These are phyloP conservation scores for Sminthurinus aureus DNA, from an alignment of 2,888 invertebrate genomes.

Conservation along the genomic window DNA sequence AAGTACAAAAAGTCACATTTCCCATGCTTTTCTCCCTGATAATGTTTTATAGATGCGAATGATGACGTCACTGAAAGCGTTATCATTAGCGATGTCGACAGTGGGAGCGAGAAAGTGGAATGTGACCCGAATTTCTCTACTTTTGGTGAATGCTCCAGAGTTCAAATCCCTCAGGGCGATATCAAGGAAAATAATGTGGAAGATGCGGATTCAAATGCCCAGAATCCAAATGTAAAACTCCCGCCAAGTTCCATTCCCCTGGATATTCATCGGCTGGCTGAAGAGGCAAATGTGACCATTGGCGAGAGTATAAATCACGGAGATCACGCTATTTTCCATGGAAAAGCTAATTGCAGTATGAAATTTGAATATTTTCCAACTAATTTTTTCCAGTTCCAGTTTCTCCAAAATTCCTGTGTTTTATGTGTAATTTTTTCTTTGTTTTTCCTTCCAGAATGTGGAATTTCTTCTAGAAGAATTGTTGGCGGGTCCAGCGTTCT, in stretches of 20 bases:
- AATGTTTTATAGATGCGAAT: background rate
- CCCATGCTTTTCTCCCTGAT: background rate
- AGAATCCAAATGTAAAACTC: too few species aligned
- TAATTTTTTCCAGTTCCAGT: background rate
- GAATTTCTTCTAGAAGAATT: constrained; percentile 10
- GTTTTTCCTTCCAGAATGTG: constrained; percentile 11
- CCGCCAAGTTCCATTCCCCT: background rate
- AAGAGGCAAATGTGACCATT: constrained; percentile 17
- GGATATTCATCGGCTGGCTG: background rate
- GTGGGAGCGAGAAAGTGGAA: background rate
- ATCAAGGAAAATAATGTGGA: too few species aligned
- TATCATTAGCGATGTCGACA: background rate
- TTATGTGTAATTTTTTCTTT: too few species aligned
- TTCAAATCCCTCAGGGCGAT: background rate
- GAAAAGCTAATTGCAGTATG: constrained; percentile 21
- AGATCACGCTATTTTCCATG: constrained; percentile 3
- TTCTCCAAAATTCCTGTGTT: background rate
- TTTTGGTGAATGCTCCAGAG: background rate
- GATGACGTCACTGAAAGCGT: background rate
- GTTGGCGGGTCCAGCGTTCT: background rate
- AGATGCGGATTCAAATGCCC: too few species aligned
- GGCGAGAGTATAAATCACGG: background rate
- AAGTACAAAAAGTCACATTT: too few species aligned
- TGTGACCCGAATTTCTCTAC: constrained; percentile 13
- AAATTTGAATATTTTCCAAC: background rate